phyloP scores from a whole-genome alignment of 1,140 invertebrate genomes.

The Drosophila teissieri region DNA sequence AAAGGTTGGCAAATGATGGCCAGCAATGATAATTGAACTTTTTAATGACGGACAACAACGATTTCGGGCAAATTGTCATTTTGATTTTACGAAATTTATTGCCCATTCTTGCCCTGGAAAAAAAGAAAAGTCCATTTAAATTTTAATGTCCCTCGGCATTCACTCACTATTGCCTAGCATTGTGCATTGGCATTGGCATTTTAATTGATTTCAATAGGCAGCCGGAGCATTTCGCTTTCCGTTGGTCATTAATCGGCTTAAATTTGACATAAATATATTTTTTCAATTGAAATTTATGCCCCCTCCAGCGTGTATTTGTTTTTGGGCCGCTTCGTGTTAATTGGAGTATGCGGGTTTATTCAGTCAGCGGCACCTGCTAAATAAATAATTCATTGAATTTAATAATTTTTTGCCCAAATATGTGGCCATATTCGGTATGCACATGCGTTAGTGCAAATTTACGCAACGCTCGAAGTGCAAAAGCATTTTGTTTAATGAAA shows the following conservation, averaged over 20 bases:
- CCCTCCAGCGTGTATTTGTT: slow-evolving; percentile 24
- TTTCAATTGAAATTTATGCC: slow-evolving; percentile 59
- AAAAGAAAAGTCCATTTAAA: slow-evolving; percentile 75
- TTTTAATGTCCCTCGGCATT: slow-evolving; percentile 16
- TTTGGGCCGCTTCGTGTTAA: slow-evolving; percentile 53
- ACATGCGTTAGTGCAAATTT: slow-evolving; percentile 22
- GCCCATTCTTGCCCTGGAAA: slow-evolving; percentile 33
- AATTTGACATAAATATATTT: slow-evolving; percentile 62
- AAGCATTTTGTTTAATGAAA: slow-evolving; percentile 41
- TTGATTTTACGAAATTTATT: slow-evolving; percentile 66
- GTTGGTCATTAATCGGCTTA: slow-evolving; percentile 73
- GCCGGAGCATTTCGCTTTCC: slow-evolving; percentile 31
- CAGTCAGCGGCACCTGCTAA: slow-evolving; percentile 64
- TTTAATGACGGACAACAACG: slow-evolving; percentile 41
- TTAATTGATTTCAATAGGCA: slow-evolving; percentile 76
- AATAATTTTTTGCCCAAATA: slow-evolving; percentile 46
- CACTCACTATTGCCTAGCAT: slow-evolving; percentile 23
- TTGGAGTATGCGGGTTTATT: slow-evolving; percentile 58
- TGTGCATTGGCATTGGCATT: slow-evolving; percentile 50
- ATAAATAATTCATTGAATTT: slow-evolving; percentile 69
- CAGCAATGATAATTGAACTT: slow-evolving; percentile 45
- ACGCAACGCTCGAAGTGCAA: slow-evolving; percentile 8
- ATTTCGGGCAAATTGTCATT: slow-evolving; percentile 43
- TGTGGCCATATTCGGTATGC: slow-evolving; percentile 8
- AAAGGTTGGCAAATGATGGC: slow-evolving; percentile 11